Evolutionary conservation across 2,888 invertebrate species (phyloP), one percentile per base, ranked within the genome.

Genomic region (Pyrrhia umbra): DNA sequence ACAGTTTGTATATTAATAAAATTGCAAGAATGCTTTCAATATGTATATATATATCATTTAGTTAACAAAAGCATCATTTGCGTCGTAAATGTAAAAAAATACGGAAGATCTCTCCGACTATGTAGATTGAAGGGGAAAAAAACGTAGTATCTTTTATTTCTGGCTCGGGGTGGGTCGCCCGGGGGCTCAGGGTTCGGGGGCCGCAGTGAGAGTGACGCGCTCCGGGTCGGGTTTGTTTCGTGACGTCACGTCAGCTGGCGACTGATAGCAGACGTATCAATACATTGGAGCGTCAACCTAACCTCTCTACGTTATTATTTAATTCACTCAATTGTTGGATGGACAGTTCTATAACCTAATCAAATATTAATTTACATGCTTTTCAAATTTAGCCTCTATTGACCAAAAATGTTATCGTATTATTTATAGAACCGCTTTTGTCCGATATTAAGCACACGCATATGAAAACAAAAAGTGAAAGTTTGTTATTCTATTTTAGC

Each of bases 191-290:
- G 37, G 27, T 18, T 63, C 42, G 63, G 64, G 51, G 70, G 64
- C 27, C 65, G 74, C 74, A 76, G 81, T 73, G 84, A 79, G 80
- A 80, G 89, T 92, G 91, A 91, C 91, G 90, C 86, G 85, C 77
- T 78, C 73, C 80, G 84, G 86, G 84, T 79, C 82, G 85, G 82
- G 82, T 73, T 81, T 81, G 67, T 76, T 80, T 65, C 65, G 84
- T 92, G 92, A 94, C 93, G 93, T 93, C 92, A 92, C 78, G 69
- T 62, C 88, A 88, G 90, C 91, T 91, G 89, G 84, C 79, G 75
- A 68, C 76, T 85, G 85, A 88, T 88, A 88, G 76, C 85, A 80
- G 74, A 79, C 80, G 85, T 87, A 87, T 89, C 85, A 83, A 71
- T 80, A 79, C 71, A n/a, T 45, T 40, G 27, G 47, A 59, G 50